These are phyloP conservation scores for Crematogaster levior DNA, from an alignment of 2,888 invertebrate species.

Conservation along the genomic window DNA sequence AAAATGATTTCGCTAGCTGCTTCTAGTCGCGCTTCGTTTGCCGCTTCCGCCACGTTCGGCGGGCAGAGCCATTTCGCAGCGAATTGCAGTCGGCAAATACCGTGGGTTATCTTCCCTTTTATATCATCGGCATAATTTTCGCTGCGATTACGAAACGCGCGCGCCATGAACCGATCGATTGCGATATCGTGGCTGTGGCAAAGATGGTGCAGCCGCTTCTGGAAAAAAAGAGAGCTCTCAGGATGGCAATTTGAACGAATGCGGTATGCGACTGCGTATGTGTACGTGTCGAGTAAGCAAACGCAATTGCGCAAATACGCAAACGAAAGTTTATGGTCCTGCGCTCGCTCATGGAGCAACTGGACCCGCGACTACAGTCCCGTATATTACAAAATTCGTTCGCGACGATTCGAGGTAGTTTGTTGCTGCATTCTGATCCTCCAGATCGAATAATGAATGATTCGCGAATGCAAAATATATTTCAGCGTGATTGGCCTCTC, in stretches of 20 bases:
- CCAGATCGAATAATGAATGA: slow-evolving; percentile 55
- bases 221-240: slow-evolving; percentile 22
- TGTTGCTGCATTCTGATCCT: slow-evolving; percentile 61
- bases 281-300: slow-evolving; percentile 22
- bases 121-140: slow-evolving; percentile 7
- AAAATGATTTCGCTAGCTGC: slow-evolving; percentile 44
- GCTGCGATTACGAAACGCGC: slow-evolving; percentile 22
- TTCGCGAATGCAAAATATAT: slow-evolving; percentile 5
- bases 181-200: neutral
- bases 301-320: slow-evolving; percentile 57
- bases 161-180: slow-evolving; percentile 5
- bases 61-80: slow-evolving; percentile 34
- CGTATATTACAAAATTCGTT: no score
- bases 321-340: slow-evolving; percentile 66
- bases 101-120: neutral
- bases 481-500: neutral
- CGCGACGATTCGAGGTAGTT: slow-evolving; percentile 68
- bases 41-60: slow-evolving; percentile 48
- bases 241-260: slow-evolving; percentile 23
- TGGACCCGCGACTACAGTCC: slow-evolving; percentile 67
- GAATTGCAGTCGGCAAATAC: slow-evolving; percentile 24
- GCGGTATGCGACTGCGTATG: slow-evolving; percentile 4
- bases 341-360: slow-evolving; percentile 62
- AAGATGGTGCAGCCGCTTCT: neutral
- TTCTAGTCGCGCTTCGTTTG: slow-evolving; percentile 47